Percentiles rank a stretch among this genome's conserved stretches.
Evolutionary conservation across 2,888 invertebrate genomes (phyloP).

Genomic region (Quadroppia sp.): DNA sequence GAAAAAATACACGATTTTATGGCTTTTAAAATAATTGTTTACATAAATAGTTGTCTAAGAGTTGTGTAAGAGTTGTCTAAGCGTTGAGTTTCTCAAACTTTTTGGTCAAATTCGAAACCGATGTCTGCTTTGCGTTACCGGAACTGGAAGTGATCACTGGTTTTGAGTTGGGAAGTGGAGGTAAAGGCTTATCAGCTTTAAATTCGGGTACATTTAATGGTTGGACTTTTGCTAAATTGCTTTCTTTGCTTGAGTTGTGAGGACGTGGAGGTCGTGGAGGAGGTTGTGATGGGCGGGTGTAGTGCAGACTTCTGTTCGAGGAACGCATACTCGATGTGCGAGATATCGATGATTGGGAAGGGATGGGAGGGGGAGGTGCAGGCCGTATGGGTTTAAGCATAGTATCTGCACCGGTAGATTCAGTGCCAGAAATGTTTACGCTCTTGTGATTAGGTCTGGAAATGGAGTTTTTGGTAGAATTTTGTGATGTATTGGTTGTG

Average conservation of each 20-base stretch:
- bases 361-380: constrained; percentile 40
- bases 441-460: too few relatives aligned
- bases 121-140: not conserved
- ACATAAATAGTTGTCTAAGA: too few relatives aligned
- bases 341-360: not conserved
- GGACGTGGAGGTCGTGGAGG: constrained; percentile 40
- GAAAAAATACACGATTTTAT: not conserved
- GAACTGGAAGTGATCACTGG: not conserved
- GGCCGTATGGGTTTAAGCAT: constrained; percentile 37
- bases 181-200: constrained; percentile 29
- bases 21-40: too few relatives aligned
- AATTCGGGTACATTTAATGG: constrained; percentile 12
- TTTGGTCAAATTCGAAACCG: constrained; percentile 21
- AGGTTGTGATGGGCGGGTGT: constrained; percentile 40
- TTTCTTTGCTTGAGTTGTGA: not conserved
- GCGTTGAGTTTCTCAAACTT: constrained; percentile 24
- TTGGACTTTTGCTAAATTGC: not conserved
- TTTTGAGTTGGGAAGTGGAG: not conserved
- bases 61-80: too few relatives aligned
- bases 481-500: not conserved
- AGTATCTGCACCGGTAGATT: not conserved
- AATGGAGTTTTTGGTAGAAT: not conserved
- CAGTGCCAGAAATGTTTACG: not conserved
- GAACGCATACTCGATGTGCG: constrained; percentile 35
- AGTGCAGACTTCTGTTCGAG: constrained; percentile 4